phyloP scores from a whole-genome alignment of 2,888 invertebrate genomes.

The Tiliacea citrago region DNA sequence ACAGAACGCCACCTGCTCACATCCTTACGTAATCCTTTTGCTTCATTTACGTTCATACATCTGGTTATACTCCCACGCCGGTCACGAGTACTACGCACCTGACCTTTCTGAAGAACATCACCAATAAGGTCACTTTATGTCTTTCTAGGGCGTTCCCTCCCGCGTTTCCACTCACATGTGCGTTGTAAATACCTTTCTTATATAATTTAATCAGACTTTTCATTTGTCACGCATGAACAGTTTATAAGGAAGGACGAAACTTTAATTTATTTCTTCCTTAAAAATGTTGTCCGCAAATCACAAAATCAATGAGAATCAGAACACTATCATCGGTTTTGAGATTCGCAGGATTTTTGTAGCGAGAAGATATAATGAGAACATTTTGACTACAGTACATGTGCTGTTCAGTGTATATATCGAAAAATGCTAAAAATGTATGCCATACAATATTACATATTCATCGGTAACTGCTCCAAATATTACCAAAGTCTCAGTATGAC shows the following conservation, averaged over 20 bases:
- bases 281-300: no score
- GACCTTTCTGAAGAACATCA: background rate
- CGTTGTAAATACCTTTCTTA: no score
- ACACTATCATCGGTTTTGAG: background rate
- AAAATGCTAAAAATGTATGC: background rate
- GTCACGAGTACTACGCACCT: background rate
- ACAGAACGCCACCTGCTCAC: no score
- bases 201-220: background rate
- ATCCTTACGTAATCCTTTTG: background rate
- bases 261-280: background rate
- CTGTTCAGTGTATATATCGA: background rate
- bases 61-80: background rate
- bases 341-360: background rate
- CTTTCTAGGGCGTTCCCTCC: no score
- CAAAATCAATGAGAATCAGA: no score
- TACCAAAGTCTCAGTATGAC: background rate
- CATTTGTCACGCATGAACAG: background rate
- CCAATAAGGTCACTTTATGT: no score
- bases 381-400: background rate
- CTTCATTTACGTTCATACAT: background rate
- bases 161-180: no score
- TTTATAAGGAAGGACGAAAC: background rate
- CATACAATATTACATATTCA: background rate
- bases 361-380: background rate
- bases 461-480: background rate